Conservation (phyloP, 2,113 vertebrate genomes). For the Etheostoma spectabile region DNA sequence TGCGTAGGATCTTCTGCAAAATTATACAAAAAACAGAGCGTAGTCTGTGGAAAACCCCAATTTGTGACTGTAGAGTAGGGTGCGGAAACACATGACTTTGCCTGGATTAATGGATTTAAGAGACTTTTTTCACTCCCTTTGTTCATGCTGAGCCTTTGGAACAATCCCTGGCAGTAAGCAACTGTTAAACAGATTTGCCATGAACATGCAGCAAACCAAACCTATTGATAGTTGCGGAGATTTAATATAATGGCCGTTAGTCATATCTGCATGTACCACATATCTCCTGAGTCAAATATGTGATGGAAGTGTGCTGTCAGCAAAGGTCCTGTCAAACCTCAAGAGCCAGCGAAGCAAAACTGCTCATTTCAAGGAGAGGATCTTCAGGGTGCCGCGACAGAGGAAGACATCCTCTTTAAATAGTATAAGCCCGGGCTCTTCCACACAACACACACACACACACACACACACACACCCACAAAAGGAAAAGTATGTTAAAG, state of each 20-base stretch:
- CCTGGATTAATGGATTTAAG: not conserved
- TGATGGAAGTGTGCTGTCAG: slow-evolving; percentile 45
- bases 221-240: not conserved
- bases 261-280: slow-evolving; percentile 14
- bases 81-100: slow-evolving; percentile 34
- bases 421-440: slow-evolving; percentile 60
- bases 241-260: not conserved
- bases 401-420: slow-evolving; percentile 70
- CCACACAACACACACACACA: slow-evolving; percentile 6
- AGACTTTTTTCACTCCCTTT: slow-evolving; percentile 1
- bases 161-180: not conserved
- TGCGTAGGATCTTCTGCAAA: too few species aligned
- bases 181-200: not conserved
- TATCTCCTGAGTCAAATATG: slow-evolving; percentile 8
- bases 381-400: slow-evolving; percentile 52
- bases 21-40: too few species aligned
- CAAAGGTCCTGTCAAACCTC: slow-evolving; percentile 54
- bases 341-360: slow-evolving; percentile 64
- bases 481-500: slow-evolving; percentile 36
- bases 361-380: slow-evolving; percentile 55
- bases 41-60: slow-evolving; percentile 26
- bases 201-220: not conserved
- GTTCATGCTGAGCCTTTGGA: slow-evolving; percentile 1
- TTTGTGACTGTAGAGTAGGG: slow-evolving; percentile 1
- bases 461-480: slow-evolving; percentile 18